Evolutionary conservation across 2,113 vertebrate species (phyloP).

Genomic region (Colistium nudipinnis): DNA sequence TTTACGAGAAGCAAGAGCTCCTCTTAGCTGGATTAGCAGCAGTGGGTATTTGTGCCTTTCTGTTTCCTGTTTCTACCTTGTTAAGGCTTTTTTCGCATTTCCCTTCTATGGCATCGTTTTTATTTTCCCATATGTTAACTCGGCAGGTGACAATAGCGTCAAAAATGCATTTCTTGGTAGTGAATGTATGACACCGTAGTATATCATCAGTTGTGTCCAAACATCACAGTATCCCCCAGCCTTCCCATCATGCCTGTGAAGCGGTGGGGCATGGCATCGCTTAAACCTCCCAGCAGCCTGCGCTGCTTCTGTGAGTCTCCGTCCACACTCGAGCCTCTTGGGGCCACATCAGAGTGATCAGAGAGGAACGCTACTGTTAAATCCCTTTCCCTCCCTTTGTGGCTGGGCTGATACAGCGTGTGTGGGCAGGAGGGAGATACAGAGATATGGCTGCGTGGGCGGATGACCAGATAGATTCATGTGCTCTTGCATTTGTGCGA

Average conservation of each 20-base stretch:
- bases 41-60: not conserved
- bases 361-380: conserved; percentile 21
- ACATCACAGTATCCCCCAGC: conserved; percentile 3
- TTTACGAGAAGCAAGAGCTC: not conserved
- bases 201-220: conserved; percentile 53
- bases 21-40: not conserved
- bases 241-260: conserved; percentile 9
- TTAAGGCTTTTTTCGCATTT: not conserved
- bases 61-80: too few relatives aligned
- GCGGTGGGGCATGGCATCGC: conserved; percentile 10
- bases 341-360: conserved; percentile 34
- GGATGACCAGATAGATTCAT: conserved; percentile 10
- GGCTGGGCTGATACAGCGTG: conserved; percentile 1
- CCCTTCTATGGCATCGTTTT: conserved; percentile 17
- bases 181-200: conserved; percentile 38
- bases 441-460: not conserved
- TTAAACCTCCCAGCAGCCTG: conserved; percentile 27
- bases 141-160: conserved; percentile 33
- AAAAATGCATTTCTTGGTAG: conserved; percentile 30
- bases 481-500: conserved; percentile 17
- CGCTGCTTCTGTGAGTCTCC: conserved; percentile 10
- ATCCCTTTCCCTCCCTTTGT: not conserved
- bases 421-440: conserved; percentile 15
- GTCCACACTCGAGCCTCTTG: conserved; percentile 18
- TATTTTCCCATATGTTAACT: not conserved